Evolutionary conservation across 2,888 invertebrate genomes (phyloP).

Genomic region (Noctua janthe): DNA sequence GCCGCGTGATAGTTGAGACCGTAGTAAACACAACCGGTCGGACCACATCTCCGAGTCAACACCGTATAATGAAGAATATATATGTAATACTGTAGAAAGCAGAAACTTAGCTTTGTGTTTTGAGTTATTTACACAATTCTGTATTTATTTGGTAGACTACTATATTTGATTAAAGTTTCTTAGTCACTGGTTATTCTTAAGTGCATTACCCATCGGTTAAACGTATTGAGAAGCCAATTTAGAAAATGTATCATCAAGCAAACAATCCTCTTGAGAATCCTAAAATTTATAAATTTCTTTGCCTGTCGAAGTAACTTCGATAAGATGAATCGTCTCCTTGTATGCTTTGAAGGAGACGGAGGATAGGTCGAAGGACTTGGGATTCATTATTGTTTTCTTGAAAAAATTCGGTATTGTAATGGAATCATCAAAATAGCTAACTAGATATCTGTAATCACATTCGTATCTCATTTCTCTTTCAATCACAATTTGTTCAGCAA

Average conservation of each 20-base stretch:
- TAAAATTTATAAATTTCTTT: not conserved
- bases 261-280: not conserved
- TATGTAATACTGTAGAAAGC: conserved; percentile 55
- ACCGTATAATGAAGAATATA: conserved; percentile 38
- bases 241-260: not conserved
- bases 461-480: not conserved
- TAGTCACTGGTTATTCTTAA: not conserved
- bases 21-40: conserved; percentile 65
- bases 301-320: no score
- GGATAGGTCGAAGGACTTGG: no score
- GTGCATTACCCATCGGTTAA: not conserved
- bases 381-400: not conserved
- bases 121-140: not conserved
- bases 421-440: not conserved
- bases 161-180: not conserved
- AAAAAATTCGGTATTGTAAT: not conserved
- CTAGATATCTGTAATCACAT: not conserved
- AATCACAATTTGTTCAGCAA: not conserved
- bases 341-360: not conserved
- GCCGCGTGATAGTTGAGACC: conserved; percentile 64
- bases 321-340: not conserved
- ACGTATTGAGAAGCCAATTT: not conserved
- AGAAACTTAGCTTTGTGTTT: conserved; percentile 28
- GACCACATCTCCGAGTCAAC: conserved; percentile 53
- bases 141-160: not conserved